A percentile compares a stretch with the other conserved stretches of the same genome.
Evolutionary conservation across 2,888 invertebrate genomes (phyloP).

Genomic region (Entomobrya multifasciata): DNA sequence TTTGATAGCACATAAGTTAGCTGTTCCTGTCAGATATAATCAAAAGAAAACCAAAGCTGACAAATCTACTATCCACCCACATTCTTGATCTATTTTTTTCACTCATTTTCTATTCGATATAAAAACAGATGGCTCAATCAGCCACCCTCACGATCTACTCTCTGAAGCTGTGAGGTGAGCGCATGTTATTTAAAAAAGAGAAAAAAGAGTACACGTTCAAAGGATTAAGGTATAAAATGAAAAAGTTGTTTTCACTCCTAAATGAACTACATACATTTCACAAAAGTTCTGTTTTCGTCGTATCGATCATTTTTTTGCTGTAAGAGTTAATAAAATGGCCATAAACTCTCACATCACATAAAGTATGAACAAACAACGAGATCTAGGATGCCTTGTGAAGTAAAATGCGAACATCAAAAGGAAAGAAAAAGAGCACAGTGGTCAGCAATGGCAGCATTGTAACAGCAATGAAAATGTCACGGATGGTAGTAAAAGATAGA

Average conservation of each 20-base stretch:
- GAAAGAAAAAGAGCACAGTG: not conserved
- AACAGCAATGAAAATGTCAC: slow-evolving; percentile 47
- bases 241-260: not conserved
- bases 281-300: not conserved
- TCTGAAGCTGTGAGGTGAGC: not conserved
- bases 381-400: not conserved
- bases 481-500: not conserved
- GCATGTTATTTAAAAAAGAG: not conserved
- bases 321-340: slow-evolving; percentile 32
- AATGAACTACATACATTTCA: slow-evolving; percentile 46
- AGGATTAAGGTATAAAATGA: not conserved
- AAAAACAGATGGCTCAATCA: too few species aligned
- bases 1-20: too few species aligned
- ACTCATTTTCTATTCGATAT: too few species aligned
- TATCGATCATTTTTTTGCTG: slow-evolving; percentile 40
- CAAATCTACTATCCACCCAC: not conserved
- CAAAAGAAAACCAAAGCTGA: slow-evolving; percentile 39
- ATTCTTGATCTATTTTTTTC: too few species aligned
- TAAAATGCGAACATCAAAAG: slow-evolving; percentile 11
- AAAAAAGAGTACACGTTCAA: not conserved
- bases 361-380: slow-evolving; percentile 3
- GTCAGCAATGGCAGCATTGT: too few species aligned
- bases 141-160: slow-evolving; percentile 5
- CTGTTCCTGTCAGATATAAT: slow-evolving; percentile 40
- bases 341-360: slow-evolving; percentile 29